Conservation (phyloP, 2,797 vertebrate species). For the Rhadinocentrus ornatus region DNA sequence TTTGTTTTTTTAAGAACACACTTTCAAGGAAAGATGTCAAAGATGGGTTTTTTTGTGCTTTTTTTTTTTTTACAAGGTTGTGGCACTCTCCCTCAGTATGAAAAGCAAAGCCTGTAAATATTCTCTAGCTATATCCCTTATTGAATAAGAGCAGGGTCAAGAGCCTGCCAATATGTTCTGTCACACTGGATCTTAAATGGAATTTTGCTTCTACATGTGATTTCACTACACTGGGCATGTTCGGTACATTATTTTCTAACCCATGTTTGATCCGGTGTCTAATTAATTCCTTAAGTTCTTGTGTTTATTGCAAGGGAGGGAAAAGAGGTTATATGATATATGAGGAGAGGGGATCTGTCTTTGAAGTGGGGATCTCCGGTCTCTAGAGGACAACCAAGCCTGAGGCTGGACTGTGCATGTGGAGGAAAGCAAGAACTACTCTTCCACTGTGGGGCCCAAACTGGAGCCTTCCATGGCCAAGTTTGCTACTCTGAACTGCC, state of each 20-base stretch:
- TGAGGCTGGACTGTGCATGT: conserved; percentile 76
- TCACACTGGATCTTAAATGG: conserved; percentile 33
- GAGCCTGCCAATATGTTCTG: conserved; percentile 32
- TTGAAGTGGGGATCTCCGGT: conserved; percentile 80
- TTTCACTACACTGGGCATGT: conserved; percentile 33
- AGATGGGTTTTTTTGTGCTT: conserved; percentile 24
- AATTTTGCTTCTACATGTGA: conserved; percentile 30
- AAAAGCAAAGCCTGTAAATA: conserved; percentile 40
- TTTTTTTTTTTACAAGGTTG: conserved; percentile 21
- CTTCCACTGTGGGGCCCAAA: conserved; percentile 51
- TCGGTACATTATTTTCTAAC: conserved; percentile 58
- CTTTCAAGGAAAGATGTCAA: conserved; percentile 39
- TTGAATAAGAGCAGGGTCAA: conserved; percentile 38
- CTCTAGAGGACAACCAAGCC: conserved; percentile 76
- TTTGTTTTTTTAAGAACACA: conserved; percentile 9
- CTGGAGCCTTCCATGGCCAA: conserved; percentile 16
- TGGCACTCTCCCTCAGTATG: conserved; percentile 29
- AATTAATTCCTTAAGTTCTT: conserved; percentile 83
- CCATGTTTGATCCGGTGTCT: conserved; percentile 75
- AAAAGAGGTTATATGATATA: conserved; percentile 49
- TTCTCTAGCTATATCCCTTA: conserved; percentile 21
- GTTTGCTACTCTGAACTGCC: conserved; percentile 38
- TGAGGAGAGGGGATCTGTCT: conserved; percentile 69
- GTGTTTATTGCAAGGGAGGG: conserved; percentile 69
- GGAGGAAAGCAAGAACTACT: conserved; percentile 64